Conservation (phyloP, 2,113 vertebrate species). For the Hyperopisus bebe region DNA sequence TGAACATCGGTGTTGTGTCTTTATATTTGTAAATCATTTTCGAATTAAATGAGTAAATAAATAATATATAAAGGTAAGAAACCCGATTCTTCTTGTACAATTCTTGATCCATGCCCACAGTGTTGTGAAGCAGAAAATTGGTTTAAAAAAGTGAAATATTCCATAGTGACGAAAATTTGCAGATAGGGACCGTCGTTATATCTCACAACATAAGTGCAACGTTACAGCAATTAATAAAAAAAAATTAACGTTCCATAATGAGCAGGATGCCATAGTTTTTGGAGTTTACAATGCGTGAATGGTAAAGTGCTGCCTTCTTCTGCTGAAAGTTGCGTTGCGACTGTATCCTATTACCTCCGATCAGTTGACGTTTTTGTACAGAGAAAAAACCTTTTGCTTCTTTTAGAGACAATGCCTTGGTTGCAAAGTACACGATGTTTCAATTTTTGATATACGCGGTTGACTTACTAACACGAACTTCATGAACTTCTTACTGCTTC, state of each 20-base stretch:
- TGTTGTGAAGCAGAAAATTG: neutral
- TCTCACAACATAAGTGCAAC: neutral
- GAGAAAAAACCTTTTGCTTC: neutral
- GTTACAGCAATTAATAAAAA: neutral
- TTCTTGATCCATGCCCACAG: neutral
- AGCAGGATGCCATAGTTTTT: neutral
- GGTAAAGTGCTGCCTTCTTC: neutral
- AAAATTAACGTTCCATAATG: neutral
- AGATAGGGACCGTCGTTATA: slow-evolving; percentile 9
- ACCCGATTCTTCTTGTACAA: neutral
- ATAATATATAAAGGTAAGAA: neutral
- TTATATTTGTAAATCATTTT: neutral
- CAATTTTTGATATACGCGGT: neutral
- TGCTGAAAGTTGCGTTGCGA: neutral
- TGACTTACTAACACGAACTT: neutral
- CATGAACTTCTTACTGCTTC: neutral
- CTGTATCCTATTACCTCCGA: neutral
- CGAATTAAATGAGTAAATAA: neutral
- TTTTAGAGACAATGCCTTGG: slow-evolving; percentile 3
- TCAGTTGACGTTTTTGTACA: neutral
- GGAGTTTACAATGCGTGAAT: neutral
- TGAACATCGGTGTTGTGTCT: neutral
- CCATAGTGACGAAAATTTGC: neutral
- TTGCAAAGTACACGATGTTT: neutral
- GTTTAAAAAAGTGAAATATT: neutral